Conservation (phyloP, 2,113 vertebrate species). For the Globicephala melas region DNA sequence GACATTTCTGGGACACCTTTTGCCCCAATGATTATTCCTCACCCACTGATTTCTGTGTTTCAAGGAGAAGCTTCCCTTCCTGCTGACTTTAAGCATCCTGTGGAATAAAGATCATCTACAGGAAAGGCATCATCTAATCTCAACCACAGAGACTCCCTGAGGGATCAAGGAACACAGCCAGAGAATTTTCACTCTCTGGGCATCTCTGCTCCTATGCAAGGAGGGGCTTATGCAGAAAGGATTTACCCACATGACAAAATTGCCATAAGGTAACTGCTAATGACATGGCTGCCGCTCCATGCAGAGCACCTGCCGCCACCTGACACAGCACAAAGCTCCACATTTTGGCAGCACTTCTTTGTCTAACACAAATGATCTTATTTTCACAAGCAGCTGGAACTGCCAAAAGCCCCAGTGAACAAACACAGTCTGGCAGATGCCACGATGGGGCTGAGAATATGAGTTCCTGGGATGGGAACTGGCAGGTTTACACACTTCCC, state of each 20-base stretch:
- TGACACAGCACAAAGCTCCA: not conserved
- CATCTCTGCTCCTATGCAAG: not conserved
- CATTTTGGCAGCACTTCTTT: slow-evolving; percentile 9
- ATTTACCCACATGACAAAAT: not conserved
- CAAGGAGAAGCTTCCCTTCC: not conserved
- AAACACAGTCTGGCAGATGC: slow-evolving; percentile 32
- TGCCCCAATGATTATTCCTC: not conserved
- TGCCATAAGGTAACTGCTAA: accelerated
- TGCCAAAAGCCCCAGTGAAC: slow-evolving; percentile 20
- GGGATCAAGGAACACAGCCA: not conserved
- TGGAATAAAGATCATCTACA: not conserved
- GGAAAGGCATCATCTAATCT: not conserved
- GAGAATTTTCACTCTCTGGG: not conserved
- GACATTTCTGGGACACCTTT: not conserved
- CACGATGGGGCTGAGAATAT: not conserved
- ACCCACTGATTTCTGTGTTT: not conserved
- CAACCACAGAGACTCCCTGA: not conserved
- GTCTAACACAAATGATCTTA: slow-evolving; percentile 33
- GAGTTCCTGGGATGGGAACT: not conserved
- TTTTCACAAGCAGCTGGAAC: slow-evolving; percentile 44
- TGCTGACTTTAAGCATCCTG: not conserved
- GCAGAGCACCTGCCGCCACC: not conserved
- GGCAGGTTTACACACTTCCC: not conserved
- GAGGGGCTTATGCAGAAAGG: not conserved
- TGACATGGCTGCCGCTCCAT: accelerated